Evolutionary conservation across 2,888 invertebrate genomes (phyloP).

Genomic region (Camptogramma bilineatum): DNA sequence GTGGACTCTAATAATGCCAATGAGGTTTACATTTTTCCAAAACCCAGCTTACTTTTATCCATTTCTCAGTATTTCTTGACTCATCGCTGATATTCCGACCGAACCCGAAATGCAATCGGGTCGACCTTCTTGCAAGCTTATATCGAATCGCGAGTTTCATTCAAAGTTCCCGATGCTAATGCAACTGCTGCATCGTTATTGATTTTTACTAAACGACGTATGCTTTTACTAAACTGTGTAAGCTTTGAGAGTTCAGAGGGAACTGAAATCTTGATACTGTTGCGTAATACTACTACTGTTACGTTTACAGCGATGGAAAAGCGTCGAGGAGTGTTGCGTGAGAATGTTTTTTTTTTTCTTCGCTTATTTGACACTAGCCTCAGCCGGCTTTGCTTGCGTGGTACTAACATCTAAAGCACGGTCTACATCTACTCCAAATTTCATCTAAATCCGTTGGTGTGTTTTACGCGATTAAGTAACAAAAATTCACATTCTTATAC

Average conservation of each 20-base stretch:
- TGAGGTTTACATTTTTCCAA: too few relatives aligned
- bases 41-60: too few relatives aligned
- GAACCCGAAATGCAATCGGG: conserved; percentile 57
- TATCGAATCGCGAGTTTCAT: conserved; percentile 55
- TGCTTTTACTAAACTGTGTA: conserved; percentile 26
- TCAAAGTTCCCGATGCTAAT: conserved; percentile 56
- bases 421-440: too few relatives aligned
- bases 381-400: too few relatives aligned
- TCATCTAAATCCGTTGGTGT: too few relatives aligned
- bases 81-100: conserved; percentile 41
- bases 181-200: conserved; percentile 49
- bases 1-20: too few relatives aligned
- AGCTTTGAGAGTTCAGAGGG: conserved; percentile 42
- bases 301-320: background rate
- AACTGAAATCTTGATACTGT: background rate
- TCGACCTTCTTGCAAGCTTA: conserved; percentile 67
- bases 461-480: too few relatives aligned
- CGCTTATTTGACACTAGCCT: too few relatives aligned
- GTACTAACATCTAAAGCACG: too few relatives aligned
- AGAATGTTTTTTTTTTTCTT: too few relatives aligned
- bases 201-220: conserved; percentile 30
- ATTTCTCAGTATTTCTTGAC: background rate
- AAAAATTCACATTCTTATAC: too few relatives aligned
- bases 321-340: too few relatives aligned
- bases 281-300: background rate